These are phyloP conservation scores for Galemys pyrenaicus DNA, from an alignment of 2,113 vertebrate genomes.

Conservation along the genomic window DNA sequence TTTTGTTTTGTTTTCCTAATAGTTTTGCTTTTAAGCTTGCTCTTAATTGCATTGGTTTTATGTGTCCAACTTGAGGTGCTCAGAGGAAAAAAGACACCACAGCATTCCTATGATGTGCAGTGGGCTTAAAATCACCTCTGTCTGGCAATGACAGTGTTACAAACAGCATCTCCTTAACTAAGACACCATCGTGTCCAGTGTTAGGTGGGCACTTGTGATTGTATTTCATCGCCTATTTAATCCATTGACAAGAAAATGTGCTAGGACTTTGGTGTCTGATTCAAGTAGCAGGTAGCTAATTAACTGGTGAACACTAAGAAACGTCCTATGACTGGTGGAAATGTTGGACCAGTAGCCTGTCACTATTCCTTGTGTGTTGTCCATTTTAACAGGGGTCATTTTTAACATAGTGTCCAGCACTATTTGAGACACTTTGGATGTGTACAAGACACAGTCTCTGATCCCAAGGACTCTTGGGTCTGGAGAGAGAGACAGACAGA, in stretches of 20 bases:
- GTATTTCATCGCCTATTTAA: background rate
- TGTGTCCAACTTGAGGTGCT: background rate
- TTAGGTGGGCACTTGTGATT: background rate
- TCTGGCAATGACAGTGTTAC: too few species aligned
- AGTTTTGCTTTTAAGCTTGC: slow-evolving; percentile 27
- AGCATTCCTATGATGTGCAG: too few species aligned
- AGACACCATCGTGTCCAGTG: background rate
- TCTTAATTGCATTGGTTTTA: background rate
- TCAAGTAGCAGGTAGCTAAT: background rate
- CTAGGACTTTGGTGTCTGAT: background rate
- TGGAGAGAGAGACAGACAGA: background rate
- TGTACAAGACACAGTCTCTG: background rate
- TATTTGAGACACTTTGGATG: background rate
- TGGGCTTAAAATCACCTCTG: too few species aligned
- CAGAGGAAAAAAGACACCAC: too few species aligned
- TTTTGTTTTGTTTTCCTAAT: slow-evolving; percentile 2
- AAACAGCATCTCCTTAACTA: background rate
- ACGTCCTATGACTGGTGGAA: background rate
- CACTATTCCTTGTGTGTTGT: background rate
- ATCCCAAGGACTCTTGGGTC: background rate
- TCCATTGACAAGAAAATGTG: background rate
- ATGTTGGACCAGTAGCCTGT: background rate
- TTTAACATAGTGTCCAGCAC: background rate
- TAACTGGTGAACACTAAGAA: background rate
- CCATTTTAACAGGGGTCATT: background rate